Base-by-base conservation (phyloP, 2,888 invertebrate species). In the Sinopyrophorus schimmeli region DNA sequence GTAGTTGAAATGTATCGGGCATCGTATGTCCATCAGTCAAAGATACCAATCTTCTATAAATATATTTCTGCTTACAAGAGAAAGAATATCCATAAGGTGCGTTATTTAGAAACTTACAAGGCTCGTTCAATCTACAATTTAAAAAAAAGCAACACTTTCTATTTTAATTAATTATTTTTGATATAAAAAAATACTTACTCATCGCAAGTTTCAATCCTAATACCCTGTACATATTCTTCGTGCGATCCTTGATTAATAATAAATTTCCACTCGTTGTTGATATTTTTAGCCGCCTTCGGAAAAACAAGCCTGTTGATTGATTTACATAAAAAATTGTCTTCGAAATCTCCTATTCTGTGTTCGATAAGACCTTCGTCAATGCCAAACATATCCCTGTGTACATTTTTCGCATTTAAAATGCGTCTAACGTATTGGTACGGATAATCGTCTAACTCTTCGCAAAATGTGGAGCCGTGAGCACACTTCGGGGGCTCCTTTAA, bases 171-270 rank as follows among this genome's bases (percentile, higher is more conserved):
- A n/a, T n/a, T n/a, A 18, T 21, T 2, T 21, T 3, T 21, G 21
- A 2, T 23, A 40, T n/a, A 6, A 31, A 44, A 27, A 28, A 26
- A 34, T 40, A 80, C 83, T 80, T 73, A 88, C 88, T 46, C 35
- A n/a, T 69, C 54, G 76, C 92, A 92, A 51, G 80, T 77, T 71
- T 91, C 89, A 1, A 87, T 80, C 28, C 82, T 77, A 27, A 89
- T 80, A 12, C 84, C 86, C 70, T 92, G 92, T 7, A 81, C 74
- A 52, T 65, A 70, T n/a, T 64, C 64, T 7, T 68, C 67, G 32
- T 81, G 82, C 1, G 78, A 71, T 0, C 79, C 78, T 11, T 80
- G 79, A 66, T 91, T 87, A 1, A 89, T 74, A 12, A 91, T 80
- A 38, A 77, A 78, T 59, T 81, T 76, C 86, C 86, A 88, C 51